phyloP scores from a whole-genome alignment of 1,140 invertebrate genomes.

The Hylaeus anthracinus region DNA sequence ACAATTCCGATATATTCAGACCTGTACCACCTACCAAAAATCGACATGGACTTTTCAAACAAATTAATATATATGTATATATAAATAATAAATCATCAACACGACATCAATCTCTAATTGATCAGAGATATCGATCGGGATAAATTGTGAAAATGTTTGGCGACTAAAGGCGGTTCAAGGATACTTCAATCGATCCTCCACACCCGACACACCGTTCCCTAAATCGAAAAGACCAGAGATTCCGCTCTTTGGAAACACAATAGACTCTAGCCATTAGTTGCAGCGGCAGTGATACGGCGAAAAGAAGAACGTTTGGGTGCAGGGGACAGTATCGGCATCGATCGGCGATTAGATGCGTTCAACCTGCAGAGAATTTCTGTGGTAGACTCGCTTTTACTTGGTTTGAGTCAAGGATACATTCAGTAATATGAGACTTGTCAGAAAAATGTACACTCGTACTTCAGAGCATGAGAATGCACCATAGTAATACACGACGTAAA shows the following conservation, averaged over 20 bases:
- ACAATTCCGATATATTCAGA: no score
- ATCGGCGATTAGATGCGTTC: conserved; percentile 59
- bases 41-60: no score
- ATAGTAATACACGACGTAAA: no score
- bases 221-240: conserved; percentile 17
- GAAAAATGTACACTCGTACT: not conserved
- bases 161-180: not conserved
- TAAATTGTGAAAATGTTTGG: not conserved
- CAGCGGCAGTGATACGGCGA: conserved; percentile 23
- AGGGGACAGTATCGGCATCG: conserved; percentile 40
- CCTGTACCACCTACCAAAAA: no score
- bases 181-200: conserved; percentile 2
- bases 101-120: not conserved
- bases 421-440: not conserved
- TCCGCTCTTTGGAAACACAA: conserved; percentile 36
- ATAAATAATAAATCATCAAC: not conserved
- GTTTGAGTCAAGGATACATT: no score
- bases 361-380: conserved; percentile 1
- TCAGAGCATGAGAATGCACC: no score
- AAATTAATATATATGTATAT: not conserved
- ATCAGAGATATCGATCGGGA: not conserved
- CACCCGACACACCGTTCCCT: conserved; percentile 9
- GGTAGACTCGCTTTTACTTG: not conserved
- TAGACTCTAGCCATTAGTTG: conserved; percentile 40
- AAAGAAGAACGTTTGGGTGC: conserved; percentile 39